Evolutionary conservation across 2,113 vertebrate genomes (phyloP).

Genomic region (Trematocara unimaculatum): DNA sequence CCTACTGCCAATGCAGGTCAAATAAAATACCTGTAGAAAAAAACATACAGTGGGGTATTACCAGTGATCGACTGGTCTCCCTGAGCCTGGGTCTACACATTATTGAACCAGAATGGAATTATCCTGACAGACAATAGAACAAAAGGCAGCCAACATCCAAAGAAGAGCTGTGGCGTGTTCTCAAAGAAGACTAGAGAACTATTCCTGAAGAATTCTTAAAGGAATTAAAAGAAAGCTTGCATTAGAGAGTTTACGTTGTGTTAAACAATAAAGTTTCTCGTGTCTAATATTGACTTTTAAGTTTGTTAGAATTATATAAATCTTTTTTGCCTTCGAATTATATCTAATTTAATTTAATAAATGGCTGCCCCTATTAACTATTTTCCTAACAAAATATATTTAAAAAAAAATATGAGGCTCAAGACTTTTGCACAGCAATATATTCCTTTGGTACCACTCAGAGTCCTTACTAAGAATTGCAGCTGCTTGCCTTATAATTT

Average conservation of each 20-base stretch:
- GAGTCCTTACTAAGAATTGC: background rate
- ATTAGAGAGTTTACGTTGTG: background rate
- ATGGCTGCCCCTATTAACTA: background rate
- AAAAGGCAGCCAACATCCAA: background rate
- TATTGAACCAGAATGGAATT: background rate
- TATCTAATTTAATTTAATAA: background rate
- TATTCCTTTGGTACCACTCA: background rate
- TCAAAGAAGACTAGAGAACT: background rate
- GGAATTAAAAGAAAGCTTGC: background rate
- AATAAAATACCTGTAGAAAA: background rate
- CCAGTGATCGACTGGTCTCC: background rate
- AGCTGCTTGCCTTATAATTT: background rate
- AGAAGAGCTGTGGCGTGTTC: background rate
- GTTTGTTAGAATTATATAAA: background rate
- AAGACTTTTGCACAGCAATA: background rate
- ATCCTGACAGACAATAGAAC: background rate
- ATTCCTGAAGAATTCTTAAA: background rate
- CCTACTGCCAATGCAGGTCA: background rate
- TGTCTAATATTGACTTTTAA: background rate
- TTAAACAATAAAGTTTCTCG: background rate
- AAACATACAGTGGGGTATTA: background rate
- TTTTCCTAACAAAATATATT: background rate
- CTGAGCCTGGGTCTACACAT: rapidly evolving
- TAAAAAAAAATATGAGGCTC: background rate
- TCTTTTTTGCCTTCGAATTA: background rate